Base-by-base conservation (phyloP, 2,888 invertebrate genomes). In the Callimorpha dominula region DNA sequence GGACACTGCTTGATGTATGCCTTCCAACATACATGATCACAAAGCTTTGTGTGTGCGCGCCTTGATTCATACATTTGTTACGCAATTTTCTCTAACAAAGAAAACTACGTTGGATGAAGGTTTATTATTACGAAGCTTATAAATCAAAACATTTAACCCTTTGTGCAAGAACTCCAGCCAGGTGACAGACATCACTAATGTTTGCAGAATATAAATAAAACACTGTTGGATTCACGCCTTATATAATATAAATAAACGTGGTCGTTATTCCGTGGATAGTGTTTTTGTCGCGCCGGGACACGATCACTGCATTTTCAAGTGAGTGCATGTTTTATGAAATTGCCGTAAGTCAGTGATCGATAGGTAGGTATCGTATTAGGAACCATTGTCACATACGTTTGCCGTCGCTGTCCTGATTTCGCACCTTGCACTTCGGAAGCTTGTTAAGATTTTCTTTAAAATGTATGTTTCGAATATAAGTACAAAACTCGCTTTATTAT, bases 161-260 rank as follows among this genome's bases (percentile, higher is more conserved):
- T 82, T 84, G 84, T 82, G 83, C 80, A 84, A 82, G 80, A 81
- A 81, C 79, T 82, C 78, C 74, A 81, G 78, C 81, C 87, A 89
- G 88, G 90, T 89, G 88, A 83, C 81, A 79, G 67, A 70, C 71
- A 71, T 70, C 68, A 72, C 52, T 80, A 77, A 73, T 86, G 87
- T 84, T 82, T 80, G 75, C 68, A 72, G 89, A 89, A 90, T 90
- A 91, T 88, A 88, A 90, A 90, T 90, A 89, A 85, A 88, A 85
- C 80, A 80, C 80, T 74, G 77, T 75, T 83, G 84, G 83, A 84
- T 78, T 84, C 84, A 85, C 81, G 77, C 70, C 50, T 73, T 82
- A 74, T 80, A 54, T 78, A 78, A 79, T 74, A 77, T 78, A 84
- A 82, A 84, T 83, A 85, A 79, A 78, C 65, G 71, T 80, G 80